Conservation (phyloP, 1,140 invertebrate genomes). For the Triops cancriformis region DNA sequence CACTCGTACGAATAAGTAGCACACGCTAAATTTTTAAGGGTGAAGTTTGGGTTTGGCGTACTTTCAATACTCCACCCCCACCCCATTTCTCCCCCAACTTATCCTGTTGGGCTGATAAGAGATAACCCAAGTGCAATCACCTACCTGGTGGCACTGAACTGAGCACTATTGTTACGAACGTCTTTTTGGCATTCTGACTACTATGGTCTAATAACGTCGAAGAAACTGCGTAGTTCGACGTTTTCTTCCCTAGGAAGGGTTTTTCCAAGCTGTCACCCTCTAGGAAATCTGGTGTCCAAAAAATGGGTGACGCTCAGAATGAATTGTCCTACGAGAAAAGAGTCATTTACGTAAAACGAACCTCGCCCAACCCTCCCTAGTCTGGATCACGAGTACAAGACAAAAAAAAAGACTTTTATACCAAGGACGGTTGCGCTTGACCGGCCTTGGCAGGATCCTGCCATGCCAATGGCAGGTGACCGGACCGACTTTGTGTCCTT, state of each 20-base stretch:
- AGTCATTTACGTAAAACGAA: neutral
- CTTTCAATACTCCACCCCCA: too few relatives aligned
- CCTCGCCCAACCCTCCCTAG: conserved; percentile 21
- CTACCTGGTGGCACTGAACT: neutral
- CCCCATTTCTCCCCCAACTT: too few relatives aligned
- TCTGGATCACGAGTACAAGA: conserved; percentile 14
- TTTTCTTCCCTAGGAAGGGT: neutral
- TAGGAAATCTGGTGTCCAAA: neutral
- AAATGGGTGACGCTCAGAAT: neutral
- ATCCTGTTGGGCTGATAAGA: too few relatives aligned
- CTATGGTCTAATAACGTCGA: neutral
- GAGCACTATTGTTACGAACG: neutral
- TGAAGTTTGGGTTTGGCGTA: too few relatives aligned
- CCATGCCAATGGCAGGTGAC: neutral
- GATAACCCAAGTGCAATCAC: neutral
- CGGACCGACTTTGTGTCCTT: neutral
- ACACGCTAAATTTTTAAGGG: too few relatives aligned
- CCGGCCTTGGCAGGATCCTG: conserved; percentile 15
- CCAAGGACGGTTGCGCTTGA: conserved; percentile 17
- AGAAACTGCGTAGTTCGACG: neutral
- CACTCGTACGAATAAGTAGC: too few relatives aligned
- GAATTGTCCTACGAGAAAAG: neutral
- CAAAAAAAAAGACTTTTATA: neutral
- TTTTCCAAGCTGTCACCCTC: neutral
- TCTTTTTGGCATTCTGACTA: neutral